A percentile compares a stretch with the other conserved stretches of the same genome.
Evolutionary conservation across 1,140 invertebrate genomes (phyloP).

Genomic region (Steinernema feltiae): DNA sequence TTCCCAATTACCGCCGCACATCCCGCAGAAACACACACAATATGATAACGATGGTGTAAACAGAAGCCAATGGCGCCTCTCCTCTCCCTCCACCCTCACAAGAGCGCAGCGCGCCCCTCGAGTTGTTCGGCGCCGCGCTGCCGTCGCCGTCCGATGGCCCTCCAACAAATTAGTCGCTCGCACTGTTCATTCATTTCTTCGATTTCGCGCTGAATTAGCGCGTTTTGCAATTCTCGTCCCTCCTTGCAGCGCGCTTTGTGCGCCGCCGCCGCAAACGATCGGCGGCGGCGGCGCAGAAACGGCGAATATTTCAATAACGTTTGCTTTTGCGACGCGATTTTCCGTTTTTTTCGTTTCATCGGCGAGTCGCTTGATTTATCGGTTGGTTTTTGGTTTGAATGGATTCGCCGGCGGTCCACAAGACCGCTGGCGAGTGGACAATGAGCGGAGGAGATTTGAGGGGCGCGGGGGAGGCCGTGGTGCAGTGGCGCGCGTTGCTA

Average conservation of each 20-base stretch:
- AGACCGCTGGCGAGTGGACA: too few relatives aligned
- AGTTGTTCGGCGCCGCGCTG: neutral
- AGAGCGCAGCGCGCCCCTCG: neutral
- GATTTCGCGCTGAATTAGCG: neutral
- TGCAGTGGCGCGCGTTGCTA: too few relatives aligned
- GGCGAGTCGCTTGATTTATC: neutral
- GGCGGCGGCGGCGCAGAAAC: too few relatives aligned
- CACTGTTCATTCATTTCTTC: neutral
- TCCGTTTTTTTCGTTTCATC: neutral
- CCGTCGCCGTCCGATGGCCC: neutral
- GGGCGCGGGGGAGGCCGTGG: too few relatives aligned
- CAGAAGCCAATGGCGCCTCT: neutral
- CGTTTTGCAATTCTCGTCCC: too few relatives aligned
- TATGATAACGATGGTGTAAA: neutral
- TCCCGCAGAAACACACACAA: neutral
- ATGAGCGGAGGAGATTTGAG: too few relatives aligned
- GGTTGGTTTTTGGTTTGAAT: neutral
- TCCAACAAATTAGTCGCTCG: neutral
- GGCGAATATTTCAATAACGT: neutral
- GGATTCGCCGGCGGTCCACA: too few relatives aligned
- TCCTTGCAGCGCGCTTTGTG: too few relatives aligned
- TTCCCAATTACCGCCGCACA: neutral
- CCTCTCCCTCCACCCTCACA: neutral
- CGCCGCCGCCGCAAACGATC: neutral
- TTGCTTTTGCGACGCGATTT: neutral